phyloP scores from a whole-genome alignment of 2,113 vertebrate species.

The human (Homo sapiens) region GRCh38 chr9:69432501-69433000 shows the following conservation, averaged over 20 bases:
- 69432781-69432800: background rate
- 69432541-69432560: constrained; percentile 96
- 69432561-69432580: constrained; percentile 98
- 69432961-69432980: background rate
- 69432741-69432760: background rate
- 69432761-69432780: background rate
- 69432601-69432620: constrained; percentile 98
- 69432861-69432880: fast-evolving
- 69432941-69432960: background rate
- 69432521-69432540: constrained; percentile 88
- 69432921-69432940: background rate
- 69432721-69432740: fast-evolving
- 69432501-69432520: background rate
- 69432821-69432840: background rate
- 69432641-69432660: constrained; percentile 96
- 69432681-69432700: constrained; percentile 19
- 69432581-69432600: constrained; percentile 97
- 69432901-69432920: fast-evolving
- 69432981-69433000: background rate
- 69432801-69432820: background rate
- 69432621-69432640: constrained; percentile 98
- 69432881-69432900: background rate
- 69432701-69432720: background rate
- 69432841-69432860: fast-evolving
- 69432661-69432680: constrained; percentile 98